phyloP scores from a whole-genome alignment of 2,888 invertebrate genomes.

The Eupsilia transversa region DNA sequence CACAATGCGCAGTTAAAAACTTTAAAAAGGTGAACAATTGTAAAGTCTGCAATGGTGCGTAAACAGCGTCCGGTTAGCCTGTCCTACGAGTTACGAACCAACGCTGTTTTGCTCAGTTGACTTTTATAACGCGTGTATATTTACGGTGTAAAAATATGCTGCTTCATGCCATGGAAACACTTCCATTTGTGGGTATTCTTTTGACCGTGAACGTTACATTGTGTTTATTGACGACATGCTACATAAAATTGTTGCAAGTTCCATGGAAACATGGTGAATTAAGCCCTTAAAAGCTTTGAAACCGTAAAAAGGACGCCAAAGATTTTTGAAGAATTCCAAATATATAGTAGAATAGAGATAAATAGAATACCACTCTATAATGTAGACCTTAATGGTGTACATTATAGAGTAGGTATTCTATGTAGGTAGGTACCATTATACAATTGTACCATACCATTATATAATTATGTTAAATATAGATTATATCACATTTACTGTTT shows the following conservation, averaged over 20 bases:
- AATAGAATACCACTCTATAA: too few relatives aligned
- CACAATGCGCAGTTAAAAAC: slow-evolving; percentile 27
- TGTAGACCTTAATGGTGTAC: too few relatives aligned
- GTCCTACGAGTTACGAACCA: slow-evolving; percentile 56
- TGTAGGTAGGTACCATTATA: too few relatives aligned
- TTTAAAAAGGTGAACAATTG: slow-evolving; percentile 41
- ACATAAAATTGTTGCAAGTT: neutral
- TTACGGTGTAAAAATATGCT: slow-evolving; percentile 47
- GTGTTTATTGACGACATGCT: slow-evolving; percentile 15
- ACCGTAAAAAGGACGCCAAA: too few relatives aligned
- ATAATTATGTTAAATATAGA: too few relatives aligned
- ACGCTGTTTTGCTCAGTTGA: slow-evolving; percentile 60
- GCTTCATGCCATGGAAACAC: slow-evolving; percentile 30
- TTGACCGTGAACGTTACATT: slow-evolving; percentile 36
- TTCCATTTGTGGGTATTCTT: slow-evolving; percentile 29
- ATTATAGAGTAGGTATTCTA: too few relatives aligned
- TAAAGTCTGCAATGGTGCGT: slow-evolving; percentile 57
- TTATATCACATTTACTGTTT: too few relatives aligned
- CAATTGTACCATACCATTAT: too few relatives aligned
- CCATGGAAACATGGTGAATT: neutral
- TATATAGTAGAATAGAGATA: too few relatives aligned
- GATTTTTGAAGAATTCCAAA: too few relatives aligned
- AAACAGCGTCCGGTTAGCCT: slow-evolving; percentile 50
- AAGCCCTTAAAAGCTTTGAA: too few relatives aligned
- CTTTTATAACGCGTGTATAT: slow-evolving; percentile 62